A percentile compares a stretch with the other conserved stretches of the same genome.
Conservation (phyloP, 2,113 vertebrate species). For the Ceuthmochares aereus region DNA sequence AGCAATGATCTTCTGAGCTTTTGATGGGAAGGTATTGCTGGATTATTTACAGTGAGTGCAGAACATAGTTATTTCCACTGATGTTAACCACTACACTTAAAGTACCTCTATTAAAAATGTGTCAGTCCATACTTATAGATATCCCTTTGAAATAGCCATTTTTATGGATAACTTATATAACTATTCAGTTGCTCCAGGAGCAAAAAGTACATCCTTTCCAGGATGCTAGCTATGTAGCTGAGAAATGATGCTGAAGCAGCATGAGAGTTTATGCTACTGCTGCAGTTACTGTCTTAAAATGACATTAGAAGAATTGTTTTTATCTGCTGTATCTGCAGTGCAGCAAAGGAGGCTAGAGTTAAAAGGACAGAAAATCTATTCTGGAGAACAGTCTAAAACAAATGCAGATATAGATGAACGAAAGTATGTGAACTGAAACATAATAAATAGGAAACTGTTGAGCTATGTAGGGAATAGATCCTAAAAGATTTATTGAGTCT, state of each 20-base stretch:
- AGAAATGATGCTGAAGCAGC: constrained; percentile 10
- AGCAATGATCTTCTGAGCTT: background rate
- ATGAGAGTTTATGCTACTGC: background rate
- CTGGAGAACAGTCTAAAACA: background rate
- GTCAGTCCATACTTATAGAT: background rate
- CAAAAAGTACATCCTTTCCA: background rate
- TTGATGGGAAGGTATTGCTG: background rate
- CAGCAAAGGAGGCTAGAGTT: constrained; percentile 40
- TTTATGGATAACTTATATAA: background rate
- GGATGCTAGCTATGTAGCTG: background rate
- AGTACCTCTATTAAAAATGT: background rate
- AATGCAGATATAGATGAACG: background rate
- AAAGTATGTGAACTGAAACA: background rate
- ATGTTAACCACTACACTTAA: background rate
- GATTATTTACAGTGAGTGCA: background rate
- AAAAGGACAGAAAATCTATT: background rate
- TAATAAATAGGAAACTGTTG: background rate
- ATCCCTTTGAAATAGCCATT: background rate
- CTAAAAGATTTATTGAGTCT: background rate
- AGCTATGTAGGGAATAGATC: background rate
- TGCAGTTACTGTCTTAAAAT: constrained; percentile 51
- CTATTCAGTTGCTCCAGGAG: background rate
- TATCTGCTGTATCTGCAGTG: constrained; percentile 57
- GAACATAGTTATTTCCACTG: background rate
- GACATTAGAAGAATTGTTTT: constrained; percentile 39